Evolutionary conservation across 2,797 vertebrate species (phyloP), one percentile per base, ranked within the genome.

Genomic region (Mormyrops attenuatus): DNA sequence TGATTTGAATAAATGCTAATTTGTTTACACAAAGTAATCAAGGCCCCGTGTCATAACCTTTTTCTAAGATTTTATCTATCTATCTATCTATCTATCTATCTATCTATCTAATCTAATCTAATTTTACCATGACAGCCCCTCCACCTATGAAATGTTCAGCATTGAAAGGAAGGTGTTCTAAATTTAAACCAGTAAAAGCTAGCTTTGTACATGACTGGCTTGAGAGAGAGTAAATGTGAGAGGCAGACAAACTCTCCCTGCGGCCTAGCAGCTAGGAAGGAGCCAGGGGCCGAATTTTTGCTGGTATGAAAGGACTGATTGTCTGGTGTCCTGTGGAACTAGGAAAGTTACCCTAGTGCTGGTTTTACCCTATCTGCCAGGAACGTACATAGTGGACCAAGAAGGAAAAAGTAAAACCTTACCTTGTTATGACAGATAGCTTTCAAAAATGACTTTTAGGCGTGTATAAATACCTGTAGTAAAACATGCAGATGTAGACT

Each of bases 231-330:
- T 82, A 44, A 87, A 44, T 86, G 90, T 50, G 57, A 90, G 89
- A 88, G 55, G 44, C 26, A 90, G 84, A 90, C 66, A 80, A 82
- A 88, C 87, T 92, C 92, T 91, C 91, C 90, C 90, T 92, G 92
- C 85, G 92, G 93, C 93, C 92, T 92, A 90, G 91, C 90, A 90
- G 90, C 90, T 63, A 90, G 90, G 90, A 92, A 88, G 91, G 92
- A 94, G 94, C 94, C 73, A 91, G 93, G 91, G 93, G 92, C 91
- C 90, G 90, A 92, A 92, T 93, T 94, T 93, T 94, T 94, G 91
- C 92, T 88, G 92, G 90, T 93, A 96, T 96, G 96, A 96, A 96
- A 96, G 96, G 94, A 93, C 92, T 92, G 94, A 96, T 96, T 96
- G 96, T 96, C 94, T 91, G 34, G 89, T 91, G 92, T 91, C 94